These are phyloP conservation scores for Drosophila funebris DNA, from an alignment of 1,140 invertebrate genomes.

Conservation along the genomic window DNA sequence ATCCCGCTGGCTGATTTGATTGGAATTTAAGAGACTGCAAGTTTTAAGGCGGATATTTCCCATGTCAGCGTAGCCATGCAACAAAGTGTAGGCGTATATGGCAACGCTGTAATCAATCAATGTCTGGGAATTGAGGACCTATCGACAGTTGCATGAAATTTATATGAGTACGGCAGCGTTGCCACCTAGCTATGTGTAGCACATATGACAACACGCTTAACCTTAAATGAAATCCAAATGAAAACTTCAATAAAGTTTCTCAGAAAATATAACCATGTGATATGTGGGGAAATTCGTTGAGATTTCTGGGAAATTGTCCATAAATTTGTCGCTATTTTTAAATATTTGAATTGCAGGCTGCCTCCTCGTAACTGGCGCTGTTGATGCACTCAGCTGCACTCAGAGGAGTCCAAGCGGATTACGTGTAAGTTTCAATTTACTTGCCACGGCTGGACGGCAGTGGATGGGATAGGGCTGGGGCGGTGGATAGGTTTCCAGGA, in stretches of 20 bases:
- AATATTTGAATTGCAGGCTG: background rate
- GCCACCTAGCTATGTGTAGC: too few relatives aligned
- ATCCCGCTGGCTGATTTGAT: background rate
- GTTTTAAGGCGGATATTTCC: too few relatives aligned
- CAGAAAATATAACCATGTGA: background rate
- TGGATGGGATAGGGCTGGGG: background rate
- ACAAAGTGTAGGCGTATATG: too few relatives aligned
- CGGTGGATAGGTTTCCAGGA: conserved; percentile 18
- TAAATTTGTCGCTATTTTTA: conserved; percentile 18
- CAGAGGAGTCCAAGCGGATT: conserved; percentile 51
- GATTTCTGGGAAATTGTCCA: background rate
- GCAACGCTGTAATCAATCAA: too few relatives aligned
- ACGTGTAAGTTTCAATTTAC: conserved; percentile 68
- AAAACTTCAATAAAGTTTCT: background rate
- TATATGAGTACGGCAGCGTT: too few relatives aligned
- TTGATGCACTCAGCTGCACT: conserved; percentile 54
- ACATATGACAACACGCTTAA: too few relatives aligned
- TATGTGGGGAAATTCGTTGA: background rate
- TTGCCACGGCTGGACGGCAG: conserved; percentile 17
- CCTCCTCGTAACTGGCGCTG: background rate
- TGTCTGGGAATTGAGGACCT: too few relatives aligned
- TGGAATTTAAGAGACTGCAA: background rate
- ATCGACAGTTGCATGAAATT: too few relatives aligned
- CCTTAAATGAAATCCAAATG: background rate
- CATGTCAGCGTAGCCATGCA: too few relatives aligned